Evolutionary conservation across 1,140 invertebrate species (phyloP).

Genomic region (Hyles vespertilio): DNA sequence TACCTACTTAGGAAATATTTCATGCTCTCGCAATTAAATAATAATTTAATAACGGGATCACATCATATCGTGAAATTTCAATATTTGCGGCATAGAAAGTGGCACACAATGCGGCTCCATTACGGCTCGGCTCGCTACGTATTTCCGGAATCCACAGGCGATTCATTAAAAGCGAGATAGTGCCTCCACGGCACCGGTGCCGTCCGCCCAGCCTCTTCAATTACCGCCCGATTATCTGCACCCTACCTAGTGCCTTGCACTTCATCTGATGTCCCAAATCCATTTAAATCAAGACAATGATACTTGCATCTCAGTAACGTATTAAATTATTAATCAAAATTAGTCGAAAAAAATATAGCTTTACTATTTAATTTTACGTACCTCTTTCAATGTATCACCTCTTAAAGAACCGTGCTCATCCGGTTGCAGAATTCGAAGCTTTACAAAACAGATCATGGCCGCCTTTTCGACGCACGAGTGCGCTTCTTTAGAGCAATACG

Average conservation of each 20-base stretch:
- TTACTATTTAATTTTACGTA: slow-evolving; percentile 45
- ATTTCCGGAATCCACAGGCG: slow-evolving; percentile 63
- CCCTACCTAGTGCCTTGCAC: slow-evolving; percentile 16
- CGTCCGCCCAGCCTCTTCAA: slow-evolving; percentile 38
- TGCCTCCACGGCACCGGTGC: slow-evolving; percentile 15
- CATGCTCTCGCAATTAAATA: slow-evolving; percentile 32
- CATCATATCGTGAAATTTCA: slow-evolving; percentile 56
- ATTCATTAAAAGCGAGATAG: slow-evolving; percentile 55
- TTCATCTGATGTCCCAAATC: slow-evolving; percentile 14
- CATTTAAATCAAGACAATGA: slow-evolving; percentile 2
- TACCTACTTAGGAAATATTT: slow-evolving; percentile 10
- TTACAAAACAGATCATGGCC: slow-evolving; percentile 99
- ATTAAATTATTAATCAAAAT: too few relatives aligned
- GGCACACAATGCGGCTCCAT: slow-evolving; percentile 57
- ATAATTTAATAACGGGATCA: slow-evolving; percentile 41
- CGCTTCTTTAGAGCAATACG: slow-evolving; percentile 94
- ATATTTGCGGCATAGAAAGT: slow-evolving; percentile 61
- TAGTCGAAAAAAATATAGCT: not conserved
- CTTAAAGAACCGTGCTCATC: slow-evolving; percentile 95
- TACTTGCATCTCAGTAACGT: too few relatives aligned
- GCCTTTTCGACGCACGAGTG: slow-evolving; percentile 99
- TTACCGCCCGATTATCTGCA: slow-evolving; percentile 53
- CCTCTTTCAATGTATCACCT: slow-evolving; percentile 89
- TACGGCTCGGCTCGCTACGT: slow-evolving; percentile 58
- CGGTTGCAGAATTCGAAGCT: slow-evolving; percentile 96